Evolutionary conservation across 2,113 vertebrate species (phyloP), one percentile per base, ranked within the genome.

Genomic region (Syngnathus typhle): DNA sequence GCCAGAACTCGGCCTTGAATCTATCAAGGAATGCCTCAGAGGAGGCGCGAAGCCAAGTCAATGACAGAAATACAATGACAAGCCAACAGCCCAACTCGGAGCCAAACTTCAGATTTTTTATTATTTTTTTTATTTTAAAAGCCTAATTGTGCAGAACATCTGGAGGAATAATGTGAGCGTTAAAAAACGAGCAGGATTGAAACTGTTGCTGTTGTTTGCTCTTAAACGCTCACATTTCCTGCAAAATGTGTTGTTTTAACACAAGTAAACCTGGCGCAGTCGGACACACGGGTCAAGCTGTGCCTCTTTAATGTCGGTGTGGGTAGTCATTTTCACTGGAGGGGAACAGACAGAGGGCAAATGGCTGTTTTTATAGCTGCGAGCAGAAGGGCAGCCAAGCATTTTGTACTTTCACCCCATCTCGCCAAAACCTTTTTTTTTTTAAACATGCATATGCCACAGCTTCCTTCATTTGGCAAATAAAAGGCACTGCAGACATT

Each of bases 1-100:
- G 78, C 80, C 69, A 77, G 71, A 86, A 88, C 80, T 70, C 74
- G 87, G 81, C 80, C 80, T 78, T 79, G 74, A 85, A 82, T 88
- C 83, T 83, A 79, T 74, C 73, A 81, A 81, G 81, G 85, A 87
- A 79, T 70, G 73, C 84, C 84, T 81, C 64, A 65, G 74, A 55
- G 51, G 46, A 70, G 73, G 72, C 66, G 23, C 4, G 38, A 46
- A 37, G 81, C 76, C 85, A 83, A 69, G 46, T 47, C 71, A 62
- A 10, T 79, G 72, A 85, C 81, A 81, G 74, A 68, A 80, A 72
- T 60, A 72, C 58, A 61, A 41, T 32, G 68, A 82, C 69, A 74
- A 72, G 82, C 82, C 85, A 84, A 82, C 37, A 69, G 65, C 59
- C 7, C 71, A 72, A 18, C 60, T 74, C 59, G 59, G 43, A 75